Evolutionary conservation across 2,888 invertebrate species (phyloP), one percentile per base, ranked within the genome.

Genomic region (Ctenicera cuprea): DNA sequence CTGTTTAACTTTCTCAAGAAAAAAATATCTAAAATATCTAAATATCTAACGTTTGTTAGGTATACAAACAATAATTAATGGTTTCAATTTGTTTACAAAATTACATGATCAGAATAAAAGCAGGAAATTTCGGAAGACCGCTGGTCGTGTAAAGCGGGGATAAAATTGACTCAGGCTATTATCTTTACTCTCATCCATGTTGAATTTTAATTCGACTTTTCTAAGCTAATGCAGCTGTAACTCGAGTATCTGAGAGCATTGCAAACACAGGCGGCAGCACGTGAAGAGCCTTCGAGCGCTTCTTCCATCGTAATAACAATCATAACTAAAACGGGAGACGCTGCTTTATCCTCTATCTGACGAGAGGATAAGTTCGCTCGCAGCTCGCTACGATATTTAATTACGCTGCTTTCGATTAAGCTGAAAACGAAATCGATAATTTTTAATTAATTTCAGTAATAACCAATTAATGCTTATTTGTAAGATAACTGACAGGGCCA

Each of bases 171-270:
- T 66, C 41, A 52, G 48, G 20, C 48, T 50, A 37, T 70, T 70
- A 48, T 70, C 52, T 59, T 68, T 68, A 14, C 48, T 45, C 52
- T 63, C 18, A 22, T 54, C 52, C 70, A 38, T 63, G 62, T 70
- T 70, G 70, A 70, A 70, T 70, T 70, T 70, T 70, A 70, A 70
- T 70, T 70, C 70, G 62, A 70, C 70, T 70, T 66, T 70, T 70
- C 63, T 70, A 70, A 63, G 62, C 69, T 69, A 69, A 69, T 69
- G 69, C 69, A 69, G 70, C 70, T 63, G 70, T 70, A 70, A 70
- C 70, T 63, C 54, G 63, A 70, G 70, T 63, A 70, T 70, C 62
- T 70, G 70, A 70, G 70, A 62, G 70, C 70, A 70, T 52, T n/a
- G 70, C 63, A 70, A 70, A 70, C 61, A 70, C 30, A 54, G 63